Base-by-base conservation (phyloP, 2,888 invertebrate species). In the Lasioglossum villosulum region DNA sequence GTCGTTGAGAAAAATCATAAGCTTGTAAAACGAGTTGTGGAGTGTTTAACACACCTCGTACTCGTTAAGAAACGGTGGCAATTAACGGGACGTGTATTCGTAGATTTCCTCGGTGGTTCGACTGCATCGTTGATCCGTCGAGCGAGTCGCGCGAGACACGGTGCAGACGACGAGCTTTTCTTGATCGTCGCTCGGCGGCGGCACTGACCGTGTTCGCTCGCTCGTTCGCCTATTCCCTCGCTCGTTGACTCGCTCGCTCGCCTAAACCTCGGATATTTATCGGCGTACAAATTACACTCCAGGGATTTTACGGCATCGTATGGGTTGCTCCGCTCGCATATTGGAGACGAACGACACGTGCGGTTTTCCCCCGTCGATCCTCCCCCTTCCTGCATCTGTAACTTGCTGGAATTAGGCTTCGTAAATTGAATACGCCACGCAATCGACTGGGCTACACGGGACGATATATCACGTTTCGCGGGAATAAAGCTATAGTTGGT, bases 181-280 rank as follows among this genome's bases (percentile, higher is more conserved):
- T 84, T 78, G 84, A 75, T 78, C 56, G 78, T 89, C 93, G 91
- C 70, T 19, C 78, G 90, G 90, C 89, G 92, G 90, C 93, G 91
- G 89, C 93, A 93, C 92, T 84, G 80, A 81, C 90, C 87, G 70
- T 39, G 73, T 63, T 63, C 30, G 63, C 63, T 63, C 30, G 30
- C 30, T 63, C 30, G 63, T 27, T 59, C 59, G 59, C 30, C 27
- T 63, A 14, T 2, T 27, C 27, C 6, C 30, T 30, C 30, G 63
- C 16, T 30, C 27, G 59, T 27, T 14, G 27, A 27, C 16, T 59
- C 27, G 27, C 27, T 4, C 30, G 27, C 66, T 52, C 75, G 77
- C 52, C 73, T 82, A 77, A 84, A 78, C 63, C 78, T 59, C 77
- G 83, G 42, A 86, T 82, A 81, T 82, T 73, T 78, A 80, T 85